Conservation (phyloP, 2,113 vertebrate genomes). For the Neoarius graeffei region DNA sequence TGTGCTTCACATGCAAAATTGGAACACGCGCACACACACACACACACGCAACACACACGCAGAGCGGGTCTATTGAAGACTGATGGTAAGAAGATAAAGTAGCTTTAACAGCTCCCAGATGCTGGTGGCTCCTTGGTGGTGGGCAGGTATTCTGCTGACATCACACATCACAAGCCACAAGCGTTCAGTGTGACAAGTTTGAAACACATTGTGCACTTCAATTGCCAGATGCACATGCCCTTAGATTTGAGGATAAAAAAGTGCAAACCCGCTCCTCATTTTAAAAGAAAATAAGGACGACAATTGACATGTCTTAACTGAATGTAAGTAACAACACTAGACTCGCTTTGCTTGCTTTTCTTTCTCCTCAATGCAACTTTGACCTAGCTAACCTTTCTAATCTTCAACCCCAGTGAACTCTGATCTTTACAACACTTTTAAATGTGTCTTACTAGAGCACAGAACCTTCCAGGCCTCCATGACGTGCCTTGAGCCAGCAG, state of each 20-base stretch:
- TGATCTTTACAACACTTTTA: constrained; percentile 25
- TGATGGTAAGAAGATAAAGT: constrained; percentile 65
- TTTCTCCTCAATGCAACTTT: not conserved
- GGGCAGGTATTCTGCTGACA: constrained; percentile 71
- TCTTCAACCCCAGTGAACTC: not conserved
- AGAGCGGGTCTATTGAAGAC: constrained; percentile 48
- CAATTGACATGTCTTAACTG: constrained; percentile 19
- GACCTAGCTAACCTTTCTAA: not conserved
- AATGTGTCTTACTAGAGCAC: not conserved
- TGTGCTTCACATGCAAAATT: constrained; percentile 26
- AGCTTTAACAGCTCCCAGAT: constrained; percentile 73
- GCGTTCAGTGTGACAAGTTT: constrained; percentile 72
- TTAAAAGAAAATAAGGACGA: constrained; percentile 21
- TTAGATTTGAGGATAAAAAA: not conserved
- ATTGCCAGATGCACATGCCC: constrained; percentile 47
- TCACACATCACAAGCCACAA: constrained; percentile 60
- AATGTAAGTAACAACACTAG: not conserved
- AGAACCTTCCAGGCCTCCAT: constrained; percentile 34
- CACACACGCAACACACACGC: constrained; percentile 2
- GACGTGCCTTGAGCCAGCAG: constrained; percentile 65
- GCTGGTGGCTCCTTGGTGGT: constrained; percentile 59
- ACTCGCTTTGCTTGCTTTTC: not conserved
- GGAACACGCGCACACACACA: not conserved
- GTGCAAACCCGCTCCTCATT: not conserved
- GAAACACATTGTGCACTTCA: constrained; percentile 70